These are phyloP conservation scores for Staurois parvus DNA, from an alignment of 2,797 vertebrate genomes.

Conservation along the genomic window DNA sequence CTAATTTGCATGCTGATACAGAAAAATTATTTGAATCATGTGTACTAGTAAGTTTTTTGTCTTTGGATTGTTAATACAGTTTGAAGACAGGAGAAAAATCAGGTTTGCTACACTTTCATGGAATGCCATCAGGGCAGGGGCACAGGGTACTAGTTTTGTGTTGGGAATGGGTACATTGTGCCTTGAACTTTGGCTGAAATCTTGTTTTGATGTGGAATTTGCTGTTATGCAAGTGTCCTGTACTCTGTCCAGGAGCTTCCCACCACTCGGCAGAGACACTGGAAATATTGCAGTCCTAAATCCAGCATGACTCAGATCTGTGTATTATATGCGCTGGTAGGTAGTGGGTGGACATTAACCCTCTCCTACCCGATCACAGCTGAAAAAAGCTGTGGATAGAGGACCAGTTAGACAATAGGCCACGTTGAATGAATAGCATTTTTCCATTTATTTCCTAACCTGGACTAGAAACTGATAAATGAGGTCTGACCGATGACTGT, in stretches of 20 bases:
- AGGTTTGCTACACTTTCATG: too few species aligned
- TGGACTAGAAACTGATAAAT: too few species aligned
- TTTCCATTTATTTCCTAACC: too few species aligned
- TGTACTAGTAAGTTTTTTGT: too few species aligned
- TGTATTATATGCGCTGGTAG: not conserved
- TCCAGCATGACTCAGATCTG: slow-evolving; percentile 25
- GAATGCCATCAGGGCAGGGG: not conserved
- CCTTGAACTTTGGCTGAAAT: too few species aligned
- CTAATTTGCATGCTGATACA: too few species aligned
- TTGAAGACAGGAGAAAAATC: too few species aligned
- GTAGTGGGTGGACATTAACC: slow-evolving; percentile 17
- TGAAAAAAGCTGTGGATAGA: not conserved
- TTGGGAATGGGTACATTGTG: too few species aligned
- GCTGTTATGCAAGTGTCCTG: slow-evolving; percentile 1
- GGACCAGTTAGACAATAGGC: not conserved
- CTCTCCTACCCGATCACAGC: not conserved
- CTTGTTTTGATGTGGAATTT: not conserved
- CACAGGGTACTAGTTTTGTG: not conserved
- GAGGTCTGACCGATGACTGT: too few species aligned
- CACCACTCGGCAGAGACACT: slow-evolving; percentile 27
- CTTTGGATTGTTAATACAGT: too few species aligned
- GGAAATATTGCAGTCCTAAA: slow-evolving; percentile 31
- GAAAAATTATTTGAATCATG: too few species aligned
- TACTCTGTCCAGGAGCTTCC: slow-evolving; percentile 8
- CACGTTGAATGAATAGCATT: too few species aligned